These are phyloP conservation scores for Lophura swinhoii DNA, from an alignment of 2,797 vertebrate species.

Conservation along the genomic window DNA sequence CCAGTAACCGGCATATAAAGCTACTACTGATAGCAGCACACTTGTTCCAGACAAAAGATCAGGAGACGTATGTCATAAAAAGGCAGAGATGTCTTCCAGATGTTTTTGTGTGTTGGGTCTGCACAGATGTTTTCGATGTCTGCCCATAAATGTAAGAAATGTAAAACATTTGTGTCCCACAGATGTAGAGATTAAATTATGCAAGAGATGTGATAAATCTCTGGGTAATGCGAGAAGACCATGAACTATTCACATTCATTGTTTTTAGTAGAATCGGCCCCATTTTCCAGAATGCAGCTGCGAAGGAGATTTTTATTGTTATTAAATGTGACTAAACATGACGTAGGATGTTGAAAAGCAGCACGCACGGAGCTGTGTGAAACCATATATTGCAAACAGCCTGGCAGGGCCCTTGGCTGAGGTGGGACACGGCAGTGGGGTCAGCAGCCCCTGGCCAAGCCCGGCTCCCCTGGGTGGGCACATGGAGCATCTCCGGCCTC, in stretches of 20 bases:
- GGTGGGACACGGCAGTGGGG: neutral
- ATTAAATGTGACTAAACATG: conserved; percentile 66
- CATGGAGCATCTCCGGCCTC: neutral
- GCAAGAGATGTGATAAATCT: conserved; percentile 82
- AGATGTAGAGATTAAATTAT: conserved; percentile 84
- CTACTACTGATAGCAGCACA: conserved; percentile 76
- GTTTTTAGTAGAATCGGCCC: conserved; percentile 66
- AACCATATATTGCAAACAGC: neutral
- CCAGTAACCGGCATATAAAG: conserved; percentile 53
- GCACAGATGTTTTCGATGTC: conserved; percentile 85
- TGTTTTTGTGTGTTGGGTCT: conserved; percentile 77
- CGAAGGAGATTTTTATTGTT: conserved; percentile 71
- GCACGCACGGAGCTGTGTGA: neutral
- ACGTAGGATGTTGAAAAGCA: conserved; percentile 40
- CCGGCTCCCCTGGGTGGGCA: accelerated
- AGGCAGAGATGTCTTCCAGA: conserved; percentile 82
- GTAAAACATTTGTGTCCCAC: conserved; percentile 84
- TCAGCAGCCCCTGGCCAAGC: neutral
- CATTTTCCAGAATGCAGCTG: conserved; percentile 51
- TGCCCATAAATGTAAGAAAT: conserved; percentile 84
- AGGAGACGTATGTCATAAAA: conserved; percentile 81
- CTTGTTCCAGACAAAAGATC: conserved; percentile 83
- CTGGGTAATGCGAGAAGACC: conserved; percentile 79
- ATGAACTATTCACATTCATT: conserved; percentile 77
- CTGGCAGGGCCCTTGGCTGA: neutral